These are phyloP conservation scores for Notarius quadriscutis DNA, from an alignment of 2,113 vertebrate genomes.

Conservation along the genomic window DNA sequence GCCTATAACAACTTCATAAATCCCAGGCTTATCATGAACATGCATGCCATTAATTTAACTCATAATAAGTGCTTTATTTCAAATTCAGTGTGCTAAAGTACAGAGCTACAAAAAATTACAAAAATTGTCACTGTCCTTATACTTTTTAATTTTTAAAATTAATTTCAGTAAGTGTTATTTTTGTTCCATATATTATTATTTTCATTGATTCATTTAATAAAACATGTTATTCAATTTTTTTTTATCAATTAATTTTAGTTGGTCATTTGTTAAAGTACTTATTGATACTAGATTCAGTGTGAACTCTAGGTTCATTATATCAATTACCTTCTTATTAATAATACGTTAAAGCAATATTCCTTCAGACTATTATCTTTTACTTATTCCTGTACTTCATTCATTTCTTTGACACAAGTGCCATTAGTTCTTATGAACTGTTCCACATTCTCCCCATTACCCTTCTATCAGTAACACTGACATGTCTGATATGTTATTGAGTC, in stretches of 20 bases:
- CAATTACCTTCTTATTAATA: background rate
- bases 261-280: background rate
- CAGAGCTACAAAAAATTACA: background rate
- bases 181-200: background rate
- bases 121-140: background rate
- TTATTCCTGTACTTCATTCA: background rate
- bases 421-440: background rate
- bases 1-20: background rate
- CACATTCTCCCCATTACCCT: background rate
- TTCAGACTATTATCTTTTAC: background rate
- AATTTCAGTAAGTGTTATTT: background rate
- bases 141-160: background rate
- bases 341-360: background rate
- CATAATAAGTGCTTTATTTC: background rate
- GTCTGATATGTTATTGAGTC: background rate
- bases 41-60: background rate
- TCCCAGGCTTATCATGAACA: background rate
- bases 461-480: background rate
- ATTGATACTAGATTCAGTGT: background rate
- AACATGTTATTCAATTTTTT: background rate
- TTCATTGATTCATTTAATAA: background rate
- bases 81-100: background rate
- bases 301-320: background rate
- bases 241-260: background rate
- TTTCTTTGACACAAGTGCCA: background rate